Evolutionary conservation across 2,888 invertebrate species (phyloP).

Genomic region (Augochlorella aurata): DNA sequence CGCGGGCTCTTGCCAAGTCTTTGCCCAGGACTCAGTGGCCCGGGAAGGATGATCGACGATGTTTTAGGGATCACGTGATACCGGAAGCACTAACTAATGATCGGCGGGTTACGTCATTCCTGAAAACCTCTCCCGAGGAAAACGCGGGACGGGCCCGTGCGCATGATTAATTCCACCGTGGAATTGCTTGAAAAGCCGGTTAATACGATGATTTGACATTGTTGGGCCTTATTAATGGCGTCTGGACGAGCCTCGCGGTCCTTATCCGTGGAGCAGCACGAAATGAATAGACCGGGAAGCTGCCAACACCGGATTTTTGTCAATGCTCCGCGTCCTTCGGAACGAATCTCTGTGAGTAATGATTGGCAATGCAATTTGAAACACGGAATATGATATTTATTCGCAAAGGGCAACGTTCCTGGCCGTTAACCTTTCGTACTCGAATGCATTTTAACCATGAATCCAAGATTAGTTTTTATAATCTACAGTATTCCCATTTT

Average conservation of each 20-base stretch:
- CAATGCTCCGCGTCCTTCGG: neutral
- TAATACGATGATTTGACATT: slow-evolving; percentile 19
- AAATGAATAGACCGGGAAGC: slow-evolving; percentile 6
- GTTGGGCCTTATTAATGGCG: slow-evolving; percentile 31
- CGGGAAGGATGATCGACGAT: slow-evolving; percentile 66
- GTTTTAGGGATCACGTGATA: slow-evolving; percentile 69
- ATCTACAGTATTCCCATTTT: too few relatives aligned
- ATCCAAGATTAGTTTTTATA: too few relatives aligned
- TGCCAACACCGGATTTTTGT: neutral
- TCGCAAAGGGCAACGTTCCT: too few relatives aligned
- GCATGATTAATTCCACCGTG: slow-evolving; percentile 40
- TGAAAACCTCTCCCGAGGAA: slow-evolving; percentile 51
- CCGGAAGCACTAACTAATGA: slow-evolving; percentile 66
- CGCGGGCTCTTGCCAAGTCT: slow-evolving; percentile 47
- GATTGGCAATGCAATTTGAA: neutral
- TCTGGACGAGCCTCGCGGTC: neutral
- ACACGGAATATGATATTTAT: neutral
- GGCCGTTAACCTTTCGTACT: too few relatives aligned
- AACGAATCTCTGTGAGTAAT: neutral
- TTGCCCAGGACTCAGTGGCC: slow-evolving; percentile 45
- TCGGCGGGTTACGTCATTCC: slow-evolving; percentile 62
- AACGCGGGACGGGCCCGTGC: slow-evolving; percentile 16
- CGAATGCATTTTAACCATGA: too few relatives aligned
- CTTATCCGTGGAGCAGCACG: neutral
- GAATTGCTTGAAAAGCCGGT: slow-evolving; percentile 12